Percentiles rank a stretch among this genome's conserved stretches.
Evolutionary conservation across 1,140 invertebrate genomes (phyloP).

Genomic region (Drosophila trapezifrons): DNA sequence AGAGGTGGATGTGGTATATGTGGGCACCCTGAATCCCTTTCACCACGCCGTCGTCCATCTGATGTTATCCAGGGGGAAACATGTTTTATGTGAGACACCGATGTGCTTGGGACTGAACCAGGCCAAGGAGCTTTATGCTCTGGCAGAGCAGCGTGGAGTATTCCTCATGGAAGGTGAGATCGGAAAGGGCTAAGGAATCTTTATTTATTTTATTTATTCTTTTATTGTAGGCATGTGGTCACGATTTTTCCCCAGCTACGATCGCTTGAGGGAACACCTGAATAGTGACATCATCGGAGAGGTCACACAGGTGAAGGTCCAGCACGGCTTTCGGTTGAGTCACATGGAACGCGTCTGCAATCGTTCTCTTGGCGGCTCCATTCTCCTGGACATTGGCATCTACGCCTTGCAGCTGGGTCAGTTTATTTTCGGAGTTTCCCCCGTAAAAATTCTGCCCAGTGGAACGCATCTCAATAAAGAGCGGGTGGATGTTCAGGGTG

Average conservation of each 20-base stretch:
- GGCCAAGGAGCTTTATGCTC: constrained; percentile 87
- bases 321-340: constrained; percentile 87
- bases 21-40: constrained; percentile 89
- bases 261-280: constrained; percentile 87
- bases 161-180: constrained; percentile 91
- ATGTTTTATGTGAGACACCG: constrained; percentile 94
- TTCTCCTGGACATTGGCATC: constrained; percentile 92
- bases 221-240: constrained; percentile 88
- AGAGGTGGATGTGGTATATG: constrained; percentile 92
- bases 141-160: constrained; percentile 87
- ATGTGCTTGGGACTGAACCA: constrained; percentile 89
- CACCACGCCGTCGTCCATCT: constrained; percentile 89
- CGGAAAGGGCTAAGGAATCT: background rate
- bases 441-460: constrained; percentile 86
- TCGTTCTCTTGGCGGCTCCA: constrained; percentile 89
- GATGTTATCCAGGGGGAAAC: constrained; percentile 91
- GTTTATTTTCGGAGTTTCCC: constrained; percentile 88
- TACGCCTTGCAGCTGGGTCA: constrained; percentile 91
- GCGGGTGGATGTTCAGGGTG: constrained; percentile 88
- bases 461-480: constrained; percentile 88
- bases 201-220: constrained; percentile 86
- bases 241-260: constrained; percentile 91
- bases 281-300: constrained; percentile 89
- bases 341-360: constrained; percentile 58
- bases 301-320: constrained; percentile 87